Evolutionary conservation across 2,888 invertebrate genomes (phyloP).

Genomic region (Lepetodrilus schrolli): DNA sequence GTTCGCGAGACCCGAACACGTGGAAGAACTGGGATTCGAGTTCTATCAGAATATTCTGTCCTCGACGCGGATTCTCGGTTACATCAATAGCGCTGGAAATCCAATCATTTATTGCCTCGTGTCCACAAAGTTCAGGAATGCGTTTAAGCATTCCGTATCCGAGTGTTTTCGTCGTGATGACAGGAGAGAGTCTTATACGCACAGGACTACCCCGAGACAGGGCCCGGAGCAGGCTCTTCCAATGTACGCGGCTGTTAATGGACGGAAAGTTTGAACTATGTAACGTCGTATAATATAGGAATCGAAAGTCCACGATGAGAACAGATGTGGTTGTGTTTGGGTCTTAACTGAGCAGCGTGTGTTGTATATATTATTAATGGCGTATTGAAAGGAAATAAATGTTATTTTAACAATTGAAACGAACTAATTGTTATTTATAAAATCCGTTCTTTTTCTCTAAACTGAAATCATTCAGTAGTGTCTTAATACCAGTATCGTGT

Average conservation of each 20-base stretch:
- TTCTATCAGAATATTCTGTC: slow-evolving; percentile 88
- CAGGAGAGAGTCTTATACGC: background rate
- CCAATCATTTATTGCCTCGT: slow-evolving; percentile 93
- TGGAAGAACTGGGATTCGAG: slow-evolving; percentile 84
- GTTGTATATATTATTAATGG: too few species aligned
- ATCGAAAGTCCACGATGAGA: too few species aligned
- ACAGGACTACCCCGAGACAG: background rate
- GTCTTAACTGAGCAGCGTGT: too few species aligned
- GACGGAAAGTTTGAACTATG: background rate
- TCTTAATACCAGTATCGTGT: too few species aligned
- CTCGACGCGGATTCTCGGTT: slow-evolving; percentile 86
- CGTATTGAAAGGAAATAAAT: too few species aligned
- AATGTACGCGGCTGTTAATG: background rate
- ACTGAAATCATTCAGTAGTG: too few species aligned
- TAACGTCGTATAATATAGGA: too few species aligned
- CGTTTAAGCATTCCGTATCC: slow-evolving; percentile 39
- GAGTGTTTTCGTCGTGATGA: background rate
- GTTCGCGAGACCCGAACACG: slow-evolving; percentile 82
- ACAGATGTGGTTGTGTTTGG: too few species aligned
- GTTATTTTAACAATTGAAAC: too few species aligned
- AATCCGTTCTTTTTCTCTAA: too few species aligned
- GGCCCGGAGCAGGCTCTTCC: background rate
- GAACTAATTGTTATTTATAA: too few species aligned
- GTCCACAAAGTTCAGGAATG: slow-evolving; percentile 89
- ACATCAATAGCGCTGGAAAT: slow-evolving; percentile 92